Evolutionary conservation across 2,797 vertebrate genomes (phyloP).

Genomic region (Chaetodon trifasciatus): DNA sequence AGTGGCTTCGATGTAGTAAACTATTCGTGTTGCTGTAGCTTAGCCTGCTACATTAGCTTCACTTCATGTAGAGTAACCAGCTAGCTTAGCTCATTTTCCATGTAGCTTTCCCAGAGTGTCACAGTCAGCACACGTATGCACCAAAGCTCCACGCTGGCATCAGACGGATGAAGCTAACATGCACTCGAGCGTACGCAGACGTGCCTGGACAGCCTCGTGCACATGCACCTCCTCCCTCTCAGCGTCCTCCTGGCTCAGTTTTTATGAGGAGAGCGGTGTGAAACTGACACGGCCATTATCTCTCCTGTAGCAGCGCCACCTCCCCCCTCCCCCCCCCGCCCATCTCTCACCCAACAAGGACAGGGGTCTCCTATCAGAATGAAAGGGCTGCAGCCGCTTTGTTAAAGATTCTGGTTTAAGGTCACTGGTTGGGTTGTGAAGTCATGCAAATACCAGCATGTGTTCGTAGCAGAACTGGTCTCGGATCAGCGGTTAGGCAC

Average conservation of each 20-base stretch:
- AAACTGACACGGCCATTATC: constrained; percentile 70
- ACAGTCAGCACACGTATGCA: background rate
- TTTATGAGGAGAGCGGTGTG: constrained; percentile 79
- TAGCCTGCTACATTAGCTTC: too few species aligned
- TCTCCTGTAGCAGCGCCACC: constrained; percentile 45
- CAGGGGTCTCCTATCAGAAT: constrained; percentile 49
- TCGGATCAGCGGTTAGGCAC: constrained; percentile 28
- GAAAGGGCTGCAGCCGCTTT: constrained; percentile 29
- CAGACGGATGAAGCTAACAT: background rate
- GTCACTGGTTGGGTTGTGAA: constrained; percentile 48
- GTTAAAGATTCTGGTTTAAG: constrained; percentile 43
- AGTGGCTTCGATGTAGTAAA: too few species aligned
- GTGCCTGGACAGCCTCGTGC: background rate
- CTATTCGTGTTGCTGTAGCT: too few species aligned
- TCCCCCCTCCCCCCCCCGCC: background rate
- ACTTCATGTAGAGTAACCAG: too few species aligned
- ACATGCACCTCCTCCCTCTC: constrained; percentile 55
- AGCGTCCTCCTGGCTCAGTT: constrained; percentile 69
- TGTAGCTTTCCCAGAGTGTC: background rate
- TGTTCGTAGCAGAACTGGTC: constrained; percentile 34
- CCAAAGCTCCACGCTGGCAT: background rate
- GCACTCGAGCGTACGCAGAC: background rate
- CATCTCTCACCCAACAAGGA: constrained; percentile 53
- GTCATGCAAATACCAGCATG: constrained; percentile 46
- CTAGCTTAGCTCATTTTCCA: too few species aligned